These are phyloP conservation scores for Abrostola triplasia DNA, from an alignment of 2,888 invertebrate genomes.

Conservation along the genomic window DNA sequence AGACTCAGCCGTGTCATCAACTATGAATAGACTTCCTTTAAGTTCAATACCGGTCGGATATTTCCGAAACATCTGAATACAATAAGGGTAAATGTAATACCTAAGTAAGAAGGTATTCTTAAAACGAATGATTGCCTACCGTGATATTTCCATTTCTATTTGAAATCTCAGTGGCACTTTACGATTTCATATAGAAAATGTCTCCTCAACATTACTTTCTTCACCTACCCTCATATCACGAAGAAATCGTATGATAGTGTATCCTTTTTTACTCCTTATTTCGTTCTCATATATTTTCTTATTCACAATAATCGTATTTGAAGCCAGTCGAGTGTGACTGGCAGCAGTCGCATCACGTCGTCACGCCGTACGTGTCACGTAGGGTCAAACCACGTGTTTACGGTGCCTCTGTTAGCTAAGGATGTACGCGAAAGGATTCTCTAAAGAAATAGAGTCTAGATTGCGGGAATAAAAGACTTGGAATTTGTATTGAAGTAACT, in stretches of 20 bases:
- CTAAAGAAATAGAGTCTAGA: slow-evolving; percentile 1
- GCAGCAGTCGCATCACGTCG: slow-evolving; percentile 1
- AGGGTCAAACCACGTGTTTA: slow-evolving; percentile 6
- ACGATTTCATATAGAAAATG: too few relatives aligned
- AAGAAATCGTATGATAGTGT: not conserved
- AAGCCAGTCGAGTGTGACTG: slow-evolving; percentile 4
- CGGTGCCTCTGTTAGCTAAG: not conserved
- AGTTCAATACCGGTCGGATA: too few relatives aligned
- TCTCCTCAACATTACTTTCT: too few relatives aligned
- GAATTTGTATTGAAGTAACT: not conserved
- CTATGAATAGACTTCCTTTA: too few relatives aligned
- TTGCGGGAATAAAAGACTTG: not conserved
- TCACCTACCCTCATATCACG: too few relatives aligned
- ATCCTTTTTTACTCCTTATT: not conserved
- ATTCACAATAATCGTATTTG: slow-evolving; percentile 1
- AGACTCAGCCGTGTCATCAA: too few relatives aligned
- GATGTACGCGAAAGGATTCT: not conserved
- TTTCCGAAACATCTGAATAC: too few relatives aligned
- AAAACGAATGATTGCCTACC: too few relatives aligned
- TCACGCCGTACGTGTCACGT: slow-evolving; percentile 3
- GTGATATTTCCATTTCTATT: too few relatives aligned
- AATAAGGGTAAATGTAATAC: too few relatives aligned
- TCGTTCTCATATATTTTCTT: slow-evolving; percentile 1
- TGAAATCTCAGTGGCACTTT: too few relatives aligned
- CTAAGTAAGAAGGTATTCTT: too few relatives aligned